Percentiles rank a stretch among this genome's conserved stretches.
These are phyloP conservation scores for Felis catus DNA, from an alignment of 2,113 vertebrate species.

Conservation along the genomic window DNA sequence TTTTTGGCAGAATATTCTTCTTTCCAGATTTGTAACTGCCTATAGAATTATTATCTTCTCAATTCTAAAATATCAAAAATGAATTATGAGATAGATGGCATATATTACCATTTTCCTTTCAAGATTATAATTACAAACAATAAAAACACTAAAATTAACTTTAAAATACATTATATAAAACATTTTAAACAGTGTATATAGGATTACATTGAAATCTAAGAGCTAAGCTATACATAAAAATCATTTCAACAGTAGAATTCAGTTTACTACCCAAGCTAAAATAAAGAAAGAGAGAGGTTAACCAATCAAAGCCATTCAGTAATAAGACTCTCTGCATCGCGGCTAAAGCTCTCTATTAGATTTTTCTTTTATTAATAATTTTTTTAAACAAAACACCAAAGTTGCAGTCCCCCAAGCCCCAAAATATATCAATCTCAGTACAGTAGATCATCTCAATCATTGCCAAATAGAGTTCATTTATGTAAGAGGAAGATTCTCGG, in stretches of 20 bases:
- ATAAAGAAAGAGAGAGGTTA: background rate
- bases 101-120: background rate
- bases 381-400: conserved; percentile 44
- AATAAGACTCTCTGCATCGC: background rate
- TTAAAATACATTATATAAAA: background rate
- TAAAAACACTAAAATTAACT: background rate
- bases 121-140: conserved; percentile 12
- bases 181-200: background rate
- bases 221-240: background rate
- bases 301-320: background rate
- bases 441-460: background rate
- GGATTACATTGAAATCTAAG: conserved; percentile 18
- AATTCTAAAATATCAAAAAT: conserved; percentile 35
- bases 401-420: background rate
- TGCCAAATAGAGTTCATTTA: background rate
- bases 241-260: background rate
- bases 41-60: background rate
- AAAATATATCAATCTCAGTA: background rate
- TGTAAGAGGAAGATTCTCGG: background rate
- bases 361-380: background rate
- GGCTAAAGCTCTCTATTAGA: background rate
- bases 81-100: background rate
- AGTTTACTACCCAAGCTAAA: background rate
- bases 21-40: background rate
- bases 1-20: background rate